These are phyloP conservation scores for Diaprepes abbreviatus DNA, from an alignment of 2,888 invertebrate genomes.

Conservation along the genomic window DNA sequence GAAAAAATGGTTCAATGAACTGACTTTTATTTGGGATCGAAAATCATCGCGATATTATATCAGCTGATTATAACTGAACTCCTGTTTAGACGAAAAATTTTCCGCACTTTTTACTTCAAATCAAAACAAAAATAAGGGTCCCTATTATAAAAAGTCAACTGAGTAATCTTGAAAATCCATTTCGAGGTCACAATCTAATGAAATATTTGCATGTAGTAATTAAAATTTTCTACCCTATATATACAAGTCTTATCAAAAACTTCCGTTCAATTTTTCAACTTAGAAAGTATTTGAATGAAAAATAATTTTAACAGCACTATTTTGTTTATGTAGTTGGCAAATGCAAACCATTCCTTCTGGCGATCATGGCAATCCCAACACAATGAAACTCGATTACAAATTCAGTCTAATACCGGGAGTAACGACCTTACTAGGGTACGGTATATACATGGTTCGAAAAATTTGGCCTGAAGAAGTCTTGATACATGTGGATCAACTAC, in stretches of 20 bases:
- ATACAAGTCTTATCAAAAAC: not conserved
- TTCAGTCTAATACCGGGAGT: slow-evolving; percentile 75
- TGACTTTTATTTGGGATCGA: too few relatives aligned
- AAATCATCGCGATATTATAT: too few relatives aligned
- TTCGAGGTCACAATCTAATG: too few relatives aligned
- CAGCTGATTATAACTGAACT: too few relatives aligned
- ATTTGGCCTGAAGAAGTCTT: slow-evolving; percentile 74
- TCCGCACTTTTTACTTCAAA: too few relatives aligned
- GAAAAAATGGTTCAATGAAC: too few relatives aligned
- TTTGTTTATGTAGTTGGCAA: slow-evolving; percentile 66
- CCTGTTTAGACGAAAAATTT: too few relatives aligned
- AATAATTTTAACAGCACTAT: not conserved
- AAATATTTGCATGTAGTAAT: too few relatives aligned
- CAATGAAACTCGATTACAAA: slow-evolving; percentile 72
- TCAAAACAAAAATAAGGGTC: too few relatives aligned
- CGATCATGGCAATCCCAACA: slow-evolving; percentile 56
- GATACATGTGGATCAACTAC: slow-evolving; percentile 69
- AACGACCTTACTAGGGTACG: slow-evolving; percentile 75
- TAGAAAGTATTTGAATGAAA: not conserved
- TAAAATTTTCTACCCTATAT: not conserved
- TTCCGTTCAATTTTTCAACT: not conserved
- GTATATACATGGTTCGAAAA: slow-evolving; percentile 75
- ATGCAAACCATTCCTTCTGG: slow-evolving; percentile 66
- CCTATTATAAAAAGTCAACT: too few relatives aligned
- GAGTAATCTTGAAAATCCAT: too few relatives aligned